These are phyloP conservation scores for Notechis scutatus DNA, from an alignment of 2,113 vertebrate species.

Conservation along the genomic window DNA sequence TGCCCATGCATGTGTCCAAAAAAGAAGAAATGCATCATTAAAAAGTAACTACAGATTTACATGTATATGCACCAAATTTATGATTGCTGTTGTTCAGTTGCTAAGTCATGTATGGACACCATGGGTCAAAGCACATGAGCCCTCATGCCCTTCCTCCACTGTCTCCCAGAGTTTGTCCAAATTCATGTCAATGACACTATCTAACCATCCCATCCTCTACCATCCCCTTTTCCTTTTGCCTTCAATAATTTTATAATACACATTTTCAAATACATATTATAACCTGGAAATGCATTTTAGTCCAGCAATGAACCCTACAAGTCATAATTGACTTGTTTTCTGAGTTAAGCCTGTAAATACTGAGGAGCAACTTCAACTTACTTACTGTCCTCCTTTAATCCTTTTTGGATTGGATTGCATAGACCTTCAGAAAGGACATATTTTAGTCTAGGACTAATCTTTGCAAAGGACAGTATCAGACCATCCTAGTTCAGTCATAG, in stretches of 20 bases:
- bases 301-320: not conserved
- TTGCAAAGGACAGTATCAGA: not conserved
- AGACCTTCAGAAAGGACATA: not conserved
- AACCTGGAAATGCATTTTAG: not conserved
- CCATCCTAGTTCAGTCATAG: not conserved
- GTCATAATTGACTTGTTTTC: not conserved
- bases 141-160: not conserved
- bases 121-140: not conserved
- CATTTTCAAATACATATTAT: not conserved
- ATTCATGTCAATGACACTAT: not conserved
- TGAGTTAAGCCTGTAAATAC: not conserved
- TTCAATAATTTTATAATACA: not conserved
- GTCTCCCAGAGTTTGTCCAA: not conserved
- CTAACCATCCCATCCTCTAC: not conserved
- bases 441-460: not conserved
- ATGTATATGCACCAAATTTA: not conserved
- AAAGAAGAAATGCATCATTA: not conserved
- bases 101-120: not conserved
- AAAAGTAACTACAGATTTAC: not conserved
- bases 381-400: not conserved
- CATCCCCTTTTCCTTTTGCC: not conserved
- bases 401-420: not conserved
- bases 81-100: not conserved
- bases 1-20: not conserved
- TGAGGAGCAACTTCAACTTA: not conserved